Percentiles rank a stretch among this genome's conserved stretches.
These are phyloP conservation scores for Phallusia fumigata DNA, from an alignment of 23 tunicate genomes.

Conservation along the genomic window DNA sequence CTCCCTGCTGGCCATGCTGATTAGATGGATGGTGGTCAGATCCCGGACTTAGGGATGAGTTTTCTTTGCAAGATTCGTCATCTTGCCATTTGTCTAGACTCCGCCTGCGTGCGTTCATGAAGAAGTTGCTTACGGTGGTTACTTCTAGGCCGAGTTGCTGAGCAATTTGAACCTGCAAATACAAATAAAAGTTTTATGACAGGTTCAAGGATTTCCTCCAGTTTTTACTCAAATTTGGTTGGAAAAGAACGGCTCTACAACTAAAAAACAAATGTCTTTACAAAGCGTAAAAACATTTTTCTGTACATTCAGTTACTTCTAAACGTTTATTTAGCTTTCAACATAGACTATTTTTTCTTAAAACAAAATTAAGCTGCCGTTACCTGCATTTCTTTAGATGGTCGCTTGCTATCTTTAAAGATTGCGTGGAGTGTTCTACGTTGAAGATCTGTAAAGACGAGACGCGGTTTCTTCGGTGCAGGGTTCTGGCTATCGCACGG, in stretches of 20 bases:
- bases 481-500: conserved; percentile 32
- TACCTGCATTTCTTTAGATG: conserved; percentile 94
- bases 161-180: conserved; percentile 59
- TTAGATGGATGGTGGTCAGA: conserved; percentile 6
- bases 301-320: background rate
- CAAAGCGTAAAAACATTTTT: too few relatives aligned
- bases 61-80: conserved; percentile 28
- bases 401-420: conserved; percentile 86
- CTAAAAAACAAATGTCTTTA: too few relatives aligned
- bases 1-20: background rate
- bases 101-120: conserved; percentile 98
- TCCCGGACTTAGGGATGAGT: conserved; percentile 7
- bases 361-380: background rate
- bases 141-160: conserved; percentile 78
- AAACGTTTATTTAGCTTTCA: background rate
- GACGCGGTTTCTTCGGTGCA: conserved; percentile 77
- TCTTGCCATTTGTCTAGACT: conserved; percentile 97
- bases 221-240: too few relatives aligned
- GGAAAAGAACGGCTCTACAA: too few relatives aligned
- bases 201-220: too few relatives aligned
- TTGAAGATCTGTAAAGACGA: conserved; percentile 94
- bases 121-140: conserved; percentile 96
- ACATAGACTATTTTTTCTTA: background rate
- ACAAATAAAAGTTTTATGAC: too few relatives aligned
- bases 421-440: conserved; percentile 67